phyloP scores from a whole-genome alignment of 2,797 vertebrate genomes.

The Gymnocypris eckloni region DNA sequence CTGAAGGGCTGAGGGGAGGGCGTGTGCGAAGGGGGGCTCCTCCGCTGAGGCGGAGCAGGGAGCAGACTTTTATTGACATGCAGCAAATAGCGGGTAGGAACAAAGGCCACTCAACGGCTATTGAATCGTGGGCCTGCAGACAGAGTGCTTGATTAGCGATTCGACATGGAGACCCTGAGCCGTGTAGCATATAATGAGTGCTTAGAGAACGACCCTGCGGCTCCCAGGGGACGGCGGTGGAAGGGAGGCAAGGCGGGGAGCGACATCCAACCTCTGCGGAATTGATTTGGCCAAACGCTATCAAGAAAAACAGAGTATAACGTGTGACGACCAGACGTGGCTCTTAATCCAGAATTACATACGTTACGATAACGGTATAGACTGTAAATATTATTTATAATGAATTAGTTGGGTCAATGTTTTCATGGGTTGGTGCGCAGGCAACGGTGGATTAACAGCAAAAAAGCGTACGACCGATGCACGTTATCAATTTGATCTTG shows the following conservation, averaged over 20 bases:
- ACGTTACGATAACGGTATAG: slow-evolving; percentile 15
- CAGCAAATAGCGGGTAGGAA: slow-evolving; percentile 75
- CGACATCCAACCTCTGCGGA: slow-evolving; percentile 40
- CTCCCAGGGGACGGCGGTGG: slow-evolving; percentile 41
- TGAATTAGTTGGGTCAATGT: slow-evolving; percentile 27
- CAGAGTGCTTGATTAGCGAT: slow-evolving; percentile 82
- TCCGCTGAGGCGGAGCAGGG: slow-evolving; percentile 32
- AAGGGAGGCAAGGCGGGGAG: not conserved
- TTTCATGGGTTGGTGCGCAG: slow-evolving; percentile 1
- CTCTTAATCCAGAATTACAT: slow-evolving; percentile 39
- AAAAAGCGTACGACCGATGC: not conserved
- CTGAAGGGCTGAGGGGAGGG: slow-evolving; percentile 57
- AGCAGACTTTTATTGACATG: slow-evolving; percentile 74
- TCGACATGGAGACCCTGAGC: slow-evolving; percentile 77
- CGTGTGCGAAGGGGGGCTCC: slow-evolving; percentile 14
- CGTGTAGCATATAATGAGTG: slow-evolving; percentile 81
- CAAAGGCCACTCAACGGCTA: slow-evolving; percentile 78
- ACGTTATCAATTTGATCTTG: slow-evolving; percentile 67
- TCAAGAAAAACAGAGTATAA: slow-evolving; percentile 35
- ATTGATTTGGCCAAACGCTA: slow-evolving; percentile 39
- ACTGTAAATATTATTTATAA: slow-evolving; percentile 34
- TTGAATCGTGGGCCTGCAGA: slow-evolving; percentile 75
- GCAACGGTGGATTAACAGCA: slow-evolving; percentile 28
- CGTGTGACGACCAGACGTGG: slow-evolving; percentile 1
- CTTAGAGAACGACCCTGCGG: slow-evolving; percentile 70